Evolutionary conservation across 2,797 vertebrate species (phyloP).

Genomic region (Smutsia temminckii): DNA sequence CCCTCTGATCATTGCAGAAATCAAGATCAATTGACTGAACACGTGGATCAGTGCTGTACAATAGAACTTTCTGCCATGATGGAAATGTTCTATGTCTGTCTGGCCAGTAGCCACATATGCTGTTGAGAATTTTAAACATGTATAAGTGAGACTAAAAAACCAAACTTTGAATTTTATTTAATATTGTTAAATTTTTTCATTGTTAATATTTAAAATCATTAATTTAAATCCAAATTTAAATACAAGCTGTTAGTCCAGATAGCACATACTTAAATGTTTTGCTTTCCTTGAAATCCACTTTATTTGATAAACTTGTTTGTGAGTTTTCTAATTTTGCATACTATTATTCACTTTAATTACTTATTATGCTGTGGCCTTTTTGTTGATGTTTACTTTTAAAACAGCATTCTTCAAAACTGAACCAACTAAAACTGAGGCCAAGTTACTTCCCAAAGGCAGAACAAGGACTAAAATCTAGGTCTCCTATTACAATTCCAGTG

Average conservation of each 20-base stretch:
- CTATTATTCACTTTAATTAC: conserved; percentile 16
- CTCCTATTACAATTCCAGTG: not conserved
- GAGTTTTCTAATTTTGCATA: conserved; percentile 27
- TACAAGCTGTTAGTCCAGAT: not conserved
- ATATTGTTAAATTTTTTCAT: not conserved
- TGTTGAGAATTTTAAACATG: not conserved
- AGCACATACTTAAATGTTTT: not conserved
- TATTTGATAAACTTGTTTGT: not conserved
- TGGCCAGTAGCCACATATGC: not conserved
- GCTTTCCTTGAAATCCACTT: conserved; percentile 40
- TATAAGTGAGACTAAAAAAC: not conserved
- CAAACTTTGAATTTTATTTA: conserved; percentile 31
- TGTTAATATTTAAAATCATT: not conserved
- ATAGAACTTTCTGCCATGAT: not conserved
- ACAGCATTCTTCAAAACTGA: not conserved
- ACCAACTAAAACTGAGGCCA: conserved; percentile 4
- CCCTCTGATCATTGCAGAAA: not conserved
- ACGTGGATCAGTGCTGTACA: not conserved
- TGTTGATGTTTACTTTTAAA: conserved; percentile 31
- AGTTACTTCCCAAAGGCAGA: not conserved
- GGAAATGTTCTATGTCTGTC: not conserved
- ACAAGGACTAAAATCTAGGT: conserved; percentile 20
- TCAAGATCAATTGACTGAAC: not conserved
- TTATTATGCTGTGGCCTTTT: not conserved
- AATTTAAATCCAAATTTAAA: conserved; percentile 15